Conservation (phyloP, 2,888 invertebrate genomes). For the Caradrina clavipalpis region DNA sequence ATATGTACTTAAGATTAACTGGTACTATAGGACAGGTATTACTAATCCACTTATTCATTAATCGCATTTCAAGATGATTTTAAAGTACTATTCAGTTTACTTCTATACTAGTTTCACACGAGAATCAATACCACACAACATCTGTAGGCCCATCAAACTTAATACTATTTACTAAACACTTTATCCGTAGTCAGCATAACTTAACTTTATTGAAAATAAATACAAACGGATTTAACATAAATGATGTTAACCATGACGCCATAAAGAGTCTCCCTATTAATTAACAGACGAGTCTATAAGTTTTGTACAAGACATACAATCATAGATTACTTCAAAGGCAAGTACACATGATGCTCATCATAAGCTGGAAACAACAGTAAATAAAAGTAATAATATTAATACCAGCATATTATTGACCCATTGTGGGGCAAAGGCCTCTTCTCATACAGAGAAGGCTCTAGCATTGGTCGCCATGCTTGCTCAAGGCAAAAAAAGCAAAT, state of each 20-base stretch:
- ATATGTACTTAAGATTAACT: too few relatives aligned
- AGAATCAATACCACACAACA: neutral
- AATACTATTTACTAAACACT: constrained; percentile 7
- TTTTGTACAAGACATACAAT: constrained; percentile 14
- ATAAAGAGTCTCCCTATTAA: constrained; percentile 47
- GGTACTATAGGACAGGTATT: neutral
- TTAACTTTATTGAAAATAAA: constrained; percentile 37
- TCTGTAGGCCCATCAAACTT: constrained; percentile 1
- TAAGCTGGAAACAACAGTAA: too few relatives aligned
- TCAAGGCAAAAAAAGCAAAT: too few relatives aligned
- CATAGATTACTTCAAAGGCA: constrained; percentile 7
- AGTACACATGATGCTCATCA: neutral
- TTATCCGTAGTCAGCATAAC: constrained; percentile 17
- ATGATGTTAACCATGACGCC: constrained; percentile 27
- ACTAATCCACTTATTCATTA: neutral
- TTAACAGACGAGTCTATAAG: constrained; percentile 47
- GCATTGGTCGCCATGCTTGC: too few relatives aligned
- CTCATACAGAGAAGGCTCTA: too few relatives aligned
- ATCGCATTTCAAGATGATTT: neutral
- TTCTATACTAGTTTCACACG: neutral
- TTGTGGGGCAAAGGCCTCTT: too few relatives aligned
- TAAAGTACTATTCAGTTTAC: neutral
- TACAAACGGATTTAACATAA: constrained; percentile 44
- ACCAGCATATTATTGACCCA: too few relatives aligned
- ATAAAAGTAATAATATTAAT: neutral